Evolutionary conservation across 1,140 invertebrate species (phyloP).

Genomic region (Diprion similis): DNA sequence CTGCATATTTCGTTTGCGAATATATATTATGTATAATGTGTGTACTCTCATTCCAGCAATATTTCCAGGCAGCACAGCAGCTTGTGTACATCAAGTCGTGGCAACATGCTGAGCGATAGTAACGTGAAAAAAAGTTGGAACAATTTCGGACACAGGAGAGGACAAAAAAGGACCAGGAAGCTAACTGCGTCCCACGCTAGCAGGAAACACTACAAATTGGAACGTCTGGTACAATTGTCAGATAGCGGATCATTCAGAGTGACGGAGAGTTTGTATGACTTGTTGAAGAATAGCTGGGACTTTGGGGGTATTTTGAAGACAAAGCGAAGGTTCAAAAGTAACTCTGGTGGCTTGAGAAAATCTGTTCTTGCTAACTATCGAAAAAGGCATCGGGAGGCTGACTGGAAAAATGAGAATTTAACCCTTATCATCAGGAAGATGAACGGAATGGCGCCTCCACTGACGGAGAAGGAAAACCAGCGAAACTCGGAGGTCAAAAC

Average conservation of each 20-base stretch:
- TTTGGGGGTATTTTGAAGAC: background rate
- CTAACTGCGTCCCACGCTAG: background rate
- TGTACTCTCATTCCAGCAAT: background rate
- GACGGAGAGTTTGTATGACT: background rate
- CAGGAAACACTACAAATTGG: background rate
- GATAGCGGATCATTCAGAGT: background rate
- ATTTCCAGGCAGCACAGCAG: background rate
- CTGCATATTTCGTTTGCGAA: too few species aligned
- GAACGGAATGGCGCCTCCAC: background rate
- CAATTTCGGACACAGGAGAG: background rate
- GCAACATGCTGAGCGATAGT: background rate
- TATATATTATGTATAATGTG: too few species aligned
- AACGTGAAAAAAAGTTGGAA: background rate
- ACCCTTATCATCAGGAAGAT: conserved; percentile 10
- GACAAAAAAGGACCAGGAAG: background rate
- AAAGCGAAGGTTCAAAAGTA: background rate
- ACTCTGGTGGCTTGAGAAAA: background rate
- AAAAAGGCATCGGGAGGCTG: conserved; percentile 3
- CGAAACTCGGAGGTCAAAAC: background rate
- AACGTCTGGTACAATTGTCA: background rate
- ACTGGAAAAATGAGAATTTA: conserved; percentile 17
- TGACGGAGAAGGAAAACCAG: background rate
- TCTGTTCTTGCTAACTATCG: conserved; percentile 12
- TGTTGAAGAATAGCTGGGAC: background rate
- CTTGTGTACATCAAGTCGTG: background rate